Conservation (phyloP, 2,888 invertebrate genomes). For the Ichneumoninae sp. region DNA sequence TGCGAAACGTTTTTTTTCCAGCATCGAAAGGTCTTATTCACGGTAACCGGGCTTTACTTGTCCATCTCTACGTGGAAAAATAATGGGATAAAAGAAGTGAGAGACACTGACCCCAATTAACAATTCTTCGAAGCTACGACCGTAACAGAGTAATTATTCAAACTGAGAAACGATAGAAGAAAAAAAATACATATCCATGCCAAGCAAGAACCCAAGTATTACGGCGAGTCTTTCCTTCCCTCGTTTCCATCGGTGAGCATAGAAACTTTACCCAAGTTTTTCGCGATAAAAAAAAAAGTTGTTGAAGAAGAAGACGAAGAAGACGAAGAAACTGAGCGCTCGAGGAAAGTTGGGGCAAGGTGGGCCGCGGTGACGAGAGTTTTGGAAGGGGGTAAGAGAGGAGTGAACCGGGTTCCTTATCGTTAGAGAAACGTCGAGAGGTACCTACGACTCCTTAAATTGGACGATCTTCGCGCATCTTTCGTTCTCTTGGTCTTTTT, state of each 20-base stretch:
- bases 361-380: constrained; percentile 37
- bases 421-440: constrained; percentile 62
- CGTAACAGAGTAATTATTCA: constrained; percentile 48
- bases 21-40: not conserved
- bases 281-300: constrained; percentile 52
- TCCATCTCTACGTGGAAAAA: not conserved
- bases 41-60: not conserved
- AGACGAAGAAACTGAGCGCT: constrained; percentile 21
- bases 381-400: constrained; percentile 28
- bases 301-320: constrained; percentile 13
- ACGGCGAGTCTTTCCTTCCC: constrained; percentile 45
- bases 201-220: constrained; percentile 49
- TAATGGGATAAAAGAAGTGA: not conserved
- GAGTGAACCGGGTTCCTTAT: constrained; percentile 59
- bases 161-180: constrained; percentile 24
- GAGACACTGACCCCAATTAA: constrained; percentile 13
- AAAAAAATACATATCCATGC: constrained; percentile 26
- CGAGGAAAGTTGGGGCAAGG: constrained; percentile 31
- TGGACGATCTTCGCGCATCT: constrained; percentile 54
- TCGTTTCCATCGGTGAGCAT: constrained; percentile 14
- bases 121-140: not conserved
- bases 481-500: constrained; percentile 37
- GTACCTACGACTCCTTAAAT: constrained; percentile 59
- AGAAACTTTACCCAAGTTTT: constrained; percentile 46
- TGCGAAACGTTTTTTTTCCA: constrained; percentile 7